Percentiles rank a stretch among this genome's conserved stretches.
These are phyloP conservation scores for Botia kubotai DNA, from an alignment of 2,797 vertebrate genomes.

Conservation along the genomic window DNA sequence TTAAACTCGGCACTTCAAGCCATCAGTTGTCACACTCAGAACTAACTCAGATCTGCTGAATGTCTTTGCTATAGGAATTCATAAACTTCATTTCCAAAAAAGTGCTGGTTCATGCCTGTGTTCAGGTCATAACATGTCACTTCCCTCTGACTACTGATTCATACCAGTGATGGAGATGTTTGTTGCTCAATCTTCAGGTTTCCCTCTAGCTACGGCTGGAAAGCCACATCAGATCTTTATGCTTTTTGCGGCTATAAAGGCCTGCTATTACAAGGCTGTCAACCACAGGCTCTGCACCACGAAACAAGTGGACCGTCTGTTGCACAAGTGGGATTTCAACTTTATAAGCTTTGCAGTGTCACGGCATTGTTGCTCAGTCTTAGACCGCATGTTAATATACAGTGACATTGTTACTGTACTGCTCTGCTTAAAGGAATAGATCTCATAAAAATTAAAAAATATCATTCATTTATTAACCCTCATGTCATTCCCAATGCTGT, in stretches of 20 bases:
- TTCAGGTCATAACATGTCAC: neutral
- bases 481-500: too few species aligned
- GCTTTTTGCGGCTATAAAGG: conserved; percentile 1
- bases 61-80: conserved; percentile 9
- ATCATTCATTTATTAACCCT: too few species aligned
- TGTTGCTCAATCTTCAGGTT: conserved; percentile 9
- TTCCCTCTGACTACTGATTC: conserved; percentile 3
- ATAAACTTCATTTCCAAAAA: neutral
- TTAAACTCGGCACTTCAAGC: conserved; percentile 6
- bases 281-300: neutral
- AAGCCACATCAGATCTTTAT: conserved; percentile 2
- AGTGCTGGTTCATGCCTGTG: neutral
- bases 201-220: conserved; percentile 1
- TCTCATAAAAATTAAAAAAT: too few species aligned
- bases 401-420: neutral
- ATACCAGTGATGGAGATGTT: neutral
- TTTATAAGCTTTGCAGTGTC: neutral
- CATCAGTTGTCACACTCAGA: neutral
- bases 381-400: neutral
- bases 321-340: conserved; percentile 4
- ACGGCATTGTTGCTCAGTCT: neutral
- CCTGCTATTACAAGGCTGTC: neutral
- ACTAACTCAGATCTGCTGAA: neutral
- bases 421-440: too few species aligned
- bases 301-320: neutral